Percentiles rank a stretch among this genome's conserved stretches.
phyloP scores from a whole-genome alignment of 1,140 invertebrate species.

The Phocides pigmalion region DNA sequence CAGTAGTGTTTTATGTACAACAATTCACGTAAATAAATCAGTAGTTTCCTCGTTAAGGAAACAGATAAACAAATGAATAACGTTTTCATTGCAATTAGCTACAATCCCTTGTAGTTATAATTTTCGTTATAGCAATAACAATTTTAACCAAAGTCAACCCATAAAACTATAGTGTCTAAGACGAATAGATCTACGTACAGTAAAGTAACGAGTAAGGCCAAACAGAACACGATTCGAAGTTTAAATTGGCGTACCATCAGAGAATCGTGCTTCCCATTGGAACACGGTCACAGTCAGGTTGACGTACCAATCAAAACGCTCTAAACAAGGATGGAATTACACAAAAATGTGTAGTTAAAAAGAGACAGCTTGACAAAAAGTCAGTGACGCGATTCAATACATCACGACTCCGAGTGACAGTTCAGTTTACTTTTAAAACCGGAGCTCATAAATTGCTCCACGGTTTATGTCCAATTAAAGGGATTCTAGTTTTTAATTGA shows the following conservation, averaged over 20 bases:
- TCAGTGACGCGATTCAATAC: conserved; percentile 36
- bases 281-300: conserved; percentile 54
- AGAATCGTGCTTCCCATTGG: conserved; percentile 48
- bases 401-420: conserved; percentile 41
- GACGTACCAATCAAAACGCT: conserved; percentile 54
- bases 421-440: conserved; percentile 38
- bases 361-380: conserved; percentile 34
- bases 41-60: no score
- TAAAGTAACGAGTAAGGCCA: conserved; percentile 43
- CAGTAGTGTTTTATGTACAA: no score
- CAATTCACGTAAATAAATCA: no score
- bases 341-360: conserved; percentile 22
- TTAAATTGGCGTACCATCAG: conserved; percentile 48
- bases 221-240: conserved; percentile 41
- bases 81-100: no score
- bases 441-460: conserved; percentile 38
- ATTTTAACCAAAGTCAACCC: not conserved
- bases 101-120: no score
- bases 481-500: conserved; percentile 30
- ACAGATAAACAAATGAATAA: no score
- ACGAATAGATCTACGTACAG: not conserved
- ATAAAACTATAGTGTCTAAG: conserved; percentile 8
- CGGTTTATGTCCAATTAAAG: conserved; percentile 40
- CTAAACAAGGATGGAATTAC: conserved; percentile 37
- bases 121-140: not conserved